Conservation (phyloP, 1,140 invertebrate species). For the Dolichoris vasculosae region DNA sequence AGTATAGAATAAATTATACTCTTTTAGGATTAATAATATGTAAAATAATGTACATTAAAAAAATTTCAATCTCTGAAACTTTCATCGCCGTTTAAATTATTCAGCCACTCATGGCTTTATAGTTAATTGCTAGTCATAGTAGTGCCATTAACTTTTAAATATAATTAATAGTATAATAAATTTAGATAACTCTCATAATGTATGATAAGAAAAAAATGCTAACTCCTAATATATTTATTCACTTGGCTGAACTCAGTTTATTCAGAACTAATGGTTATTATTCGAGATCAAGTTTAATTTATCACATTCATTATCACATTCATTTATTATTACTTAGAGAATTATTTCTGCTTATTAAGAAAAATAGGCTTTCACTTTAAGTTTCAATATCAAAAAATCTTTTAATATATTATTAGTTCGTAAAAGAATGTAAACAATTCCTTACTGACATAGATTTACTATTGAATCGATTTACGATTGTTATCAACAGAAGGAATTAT, state of each 20-base stretch:
- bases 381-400: neutral
- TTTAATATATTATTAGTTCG: neutral
- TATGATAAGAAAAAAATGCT: neutral
- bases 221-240: conserved; percentile 11
- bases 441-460: neutral
- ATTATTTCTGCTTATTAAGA: conserved; percentile 2
- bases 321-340: too few relatives aligned
- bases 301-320: neutral
- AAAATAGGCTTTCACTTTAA: conserved; percentile 18
- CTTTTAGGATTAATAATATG: too few relatives aligned
- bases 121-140: too few relatives aligned
- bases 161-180: neutral
- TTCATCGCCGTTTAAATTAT: too few relatives aligned
- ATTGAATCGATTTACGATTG: too few relatives aligned
- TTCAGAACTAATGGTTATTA: conserved; percentile 17
- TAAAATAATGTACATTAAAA: too few relatives aligned
- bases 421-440: neutral
- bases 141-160: too few relatives aligned
- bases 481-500: too few relatives aligned
- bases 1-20: too few relatives aligned
- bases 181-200: too few relatives aligned
- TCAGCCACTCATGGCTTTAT: too few relatives aligned
- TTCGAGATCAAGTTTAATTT: conserved; percentile 5
- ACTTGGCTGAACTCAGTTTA: neutral
- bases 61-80: neutral